Evolutionary conservation across 2,113 vertebrate genomes (phyloP).

Genomic region (Danio rerio): GRCz12tu NC_133177.1:37644501-37645000

Average conservation of each 20-base stretch:
- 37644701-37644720: neutral
- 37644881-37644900: neutral
- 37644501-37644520: no score
- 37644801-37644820: neutral
- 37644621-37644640: no score
- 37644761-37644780: neutral
- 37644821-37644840: neutral
- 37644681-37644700: neutral
- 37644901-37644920: neutral
- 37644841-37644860: neutral
- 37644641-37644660: neutral
- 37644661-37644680: neutral
- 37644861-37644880: neutral
- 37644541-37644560: no score
- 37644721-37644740: neutral
- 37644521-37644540: no score
- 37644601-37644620: no score
- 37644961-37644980: no score
- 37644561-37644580: no score
- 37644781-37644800: neutral
- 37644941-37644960: neutral
- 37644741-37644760: neutral
- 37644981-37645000: no score
- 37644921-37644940: conserved; percentile 14
- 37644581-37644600: no score